These are phyloP conservation scores for Drosophila neutralis DNA, from an alignment of 2,888 invertebrate species.

Conservation along the genomic window DNA sequence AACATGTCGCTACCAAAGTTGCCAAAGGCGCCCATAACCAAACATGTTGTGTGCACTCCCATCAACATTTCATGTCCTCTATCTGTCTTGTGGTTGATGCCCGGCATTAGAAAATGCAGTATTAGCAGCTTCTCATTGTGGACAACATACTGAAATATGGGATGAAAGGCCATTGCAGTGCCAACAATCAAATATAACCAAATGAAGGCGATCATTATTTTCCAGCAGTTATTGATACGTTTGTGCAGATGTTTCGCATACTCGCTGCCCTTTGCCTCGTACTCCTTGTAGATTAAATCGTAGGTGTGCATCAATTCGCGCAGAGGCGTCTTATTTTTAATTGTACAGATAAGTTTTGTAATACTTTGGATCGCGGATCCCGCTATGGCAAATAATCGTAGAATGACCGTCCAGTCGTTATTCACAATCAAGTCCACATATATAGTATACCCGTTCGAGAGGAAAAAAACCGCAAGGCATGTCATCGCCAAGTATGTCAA, in stretches of 20 bases:
- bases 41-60: conserved; percentile 33
- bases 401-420: conserved; percentile 58
- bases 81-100: conserved; percentile 53
- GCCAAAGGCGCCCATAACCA: conserved; percentile 65
- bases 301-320: conserved; percentile 35
- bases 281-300: conserved; percentile 59
- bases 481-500: neutral
- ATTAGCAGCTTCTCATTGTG: conserved; percentile 54
- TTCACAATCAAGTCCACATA: conserved; percentile 59
- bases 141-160: conserved; percentile 37
- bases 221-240: conserved; percentile 38
- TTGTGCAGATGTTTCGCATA: conserved; percentile 49
- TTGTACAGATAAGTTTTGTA: too few relatives aligned
- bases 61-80: conserved; percentile 48
- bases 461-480: accelerated
- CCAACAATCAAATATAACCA: conserved; percentile 20
- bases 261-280: conserved; percentile 40
- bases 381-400: conserved; percentile 57
- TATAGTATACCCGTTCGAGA: conserved; percentile 55
- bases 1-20: conserved; percentile 75
- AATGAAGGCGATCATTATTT: conserved; percentile 43
- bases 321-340: conserved; percentile 10
- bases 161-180: conserved; percentile 30
- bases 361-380: conserved; percentile 60
- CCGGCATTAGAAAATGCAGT: conserved; percentile 68